Percentiles rank a stretch among this genome's conserved stretches.
Evolutionary conservation across 1,140 invertebrate genomes (phyloP).

Genomic region (Apolygus lucorum): DNA sequence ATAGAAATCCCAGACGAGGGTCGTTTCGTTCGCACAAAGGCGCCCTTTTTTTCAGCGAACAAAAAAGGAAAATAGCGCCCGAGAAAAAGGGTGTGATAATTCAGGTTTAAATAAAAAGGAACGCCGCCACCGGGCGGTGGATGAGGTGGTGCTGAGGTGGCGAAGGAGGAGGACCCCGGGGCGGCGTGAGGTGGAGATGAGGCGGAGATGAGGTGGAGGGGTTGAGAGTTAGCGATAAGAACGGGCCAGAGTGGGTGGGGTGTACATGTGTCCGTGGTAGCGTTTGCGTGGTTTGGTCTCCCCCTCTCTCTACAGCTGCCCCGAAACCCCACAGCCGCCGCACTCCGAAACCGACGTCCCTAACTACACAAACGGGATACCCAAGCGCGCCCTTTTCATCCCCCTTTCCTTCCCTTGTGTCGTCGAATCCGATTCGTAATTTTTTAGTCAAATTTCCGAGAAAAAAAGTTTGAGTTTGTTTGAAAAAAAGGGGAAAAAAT

Average conservation of each 20-base stretch:
- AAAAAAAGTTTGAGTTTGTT: no score
- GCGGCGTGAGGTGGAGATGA: conserved; percentile 19
- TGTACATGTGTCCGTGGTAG: conserved; percentile 25
- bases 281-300: conserved; percentile 27
- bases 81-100: conserved; percentile 32
- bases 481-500: no score
- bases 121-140: no score
- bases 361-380: conserved; percentile 18
- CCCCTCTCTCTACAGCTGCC: conserved; percentile 20
- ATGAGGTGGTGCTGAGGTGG: background rate
- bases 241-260: conserved; percentile 18
- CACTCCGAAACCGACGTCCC: conserved; percentile 8
- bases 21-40: no score
- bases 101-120: conserved; percentile 21
- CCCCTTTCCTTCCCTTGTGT: conserved; percentile 17
- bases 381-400: conserved; percentile 19
- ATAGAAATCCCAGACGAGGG: no score
- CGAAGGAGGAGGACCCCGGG: conserved; percentile 20
- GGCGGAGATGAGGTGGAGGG: conserved; percentile 17
- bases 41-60: no score
- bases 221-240: conserved; percentile 26
- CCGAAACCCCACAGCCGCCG: background rate
- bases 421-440: no score
- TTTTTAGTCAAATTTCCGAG: no score
- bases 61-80: no score